phyloP scores from a whole-genome alignment of 2,113 vertebrate genomes.

The Morphnarchus princeps region DNA sequence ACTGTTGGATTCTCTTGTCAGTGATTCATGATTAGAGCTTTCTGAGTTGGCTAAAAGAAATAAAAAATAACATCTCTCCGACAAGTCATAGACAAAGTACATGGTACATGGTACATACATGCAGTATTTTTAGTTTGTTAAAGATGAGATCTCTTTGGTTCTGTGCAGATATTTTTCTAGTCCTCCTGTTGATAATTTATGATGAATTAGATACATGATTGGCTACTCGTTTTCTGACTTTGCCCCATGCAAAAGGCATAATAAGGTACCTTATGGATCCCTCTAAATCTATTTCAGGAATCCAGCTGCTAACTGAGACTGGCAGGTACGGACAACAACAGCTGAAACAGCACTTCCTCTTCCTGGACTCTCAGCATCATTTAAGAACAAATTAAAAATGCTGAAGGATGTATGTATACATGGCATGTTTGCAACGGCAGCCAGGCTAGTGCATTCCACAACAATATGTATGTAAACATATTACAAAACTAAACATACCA shows the following conservation, averaged over 20 bases:
- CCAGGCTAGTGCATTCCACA: background rate
- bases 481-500: background rate
- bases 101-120: background rate
- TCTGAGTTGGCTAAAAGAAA: constrained; percentile 73
- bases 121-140: background rate
- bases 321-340: background rate
- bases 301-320: background rate
- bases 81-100: background rate
- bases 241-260: background rate
- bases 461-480: background rate
- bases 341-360: background rate
- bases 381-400: background rate
- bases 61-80: background rate
- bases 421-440: background rate
- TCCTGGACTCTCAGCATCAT: background rate
- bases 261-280: background rate
- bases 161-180: background rate
- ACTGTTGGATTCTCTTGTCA: constrained; percentile 68
- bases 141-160: background rate
- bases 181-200: background rate
- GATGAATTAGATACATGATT: background rate
- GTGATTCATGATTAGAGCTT: constrained; percentile 72
- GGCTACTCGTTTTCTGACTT: background rate
- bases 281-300: background rate
- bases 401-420: background rate